Evolutionary conservation across 1,140 invertebrate species (phyloP).

Genomic region (Potamilus streckersoni): DNA sequence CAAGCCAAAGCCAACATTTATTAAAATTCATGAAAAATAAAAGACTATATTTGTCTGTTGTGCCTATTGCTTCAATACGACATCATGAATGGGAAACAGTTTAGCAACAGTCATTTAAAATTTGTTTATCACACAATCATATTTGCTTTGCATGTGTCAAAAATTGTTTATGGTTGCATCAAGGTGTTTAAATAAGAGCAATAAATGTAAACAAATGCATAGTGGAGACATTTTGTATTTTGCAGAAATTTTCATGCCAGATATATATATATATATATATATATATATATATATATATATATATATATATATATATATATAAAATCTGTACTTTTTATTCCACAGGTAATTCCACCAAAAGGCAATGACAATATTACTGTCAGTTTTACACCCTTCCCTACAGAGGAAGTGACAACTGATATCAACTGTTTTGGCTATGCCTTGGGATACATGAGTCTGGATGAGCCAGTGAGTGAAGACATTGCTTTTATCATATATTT

Average conservation of each 20-base stretch:
- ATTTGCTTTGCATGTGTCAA: too few species aligned
- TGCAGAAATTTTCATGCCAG: not conserved
- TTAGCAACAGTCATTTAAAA: too few species aligned
- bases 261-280: not conserved
- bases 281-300: not conserved
- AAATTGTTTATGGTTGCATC: not conserved
- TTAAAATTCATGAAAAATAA: too few species aligned
- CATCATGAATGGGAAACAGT: too few species aligned
- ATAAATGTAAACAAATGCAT: not conserved
- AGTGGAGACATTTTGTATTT: not conserved
- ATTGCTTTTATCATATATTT: not conserved
- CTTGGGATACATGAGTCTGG: conserved; percentile 56
- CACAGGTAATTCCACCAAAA: conserved; percentile 56
- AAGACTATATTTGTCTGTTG: too few species aligned
- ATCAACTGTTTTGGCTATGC: conserved; percentile 55
- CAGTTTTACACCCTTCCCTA: conserved; percentile 53
- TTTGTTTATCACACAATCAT: too few species aligned
- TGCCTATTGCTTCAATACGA: too few species aligned
- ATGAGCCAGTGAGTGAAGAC: conserved; percentile 33
- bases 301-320: not conserved
- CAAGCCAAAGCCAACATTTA: too few species aligned
- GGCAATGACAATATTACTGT: conserved; percentile 41
- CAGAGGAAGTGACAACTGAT: conserved; percentile 41
- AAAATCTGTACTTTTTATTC: conserved; percentile 6
- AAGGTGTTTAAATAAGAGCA: not conserved